A percentile compares a stretch with the other conserved stretches of the same genome.
Conservation (phyloP, 2,113 vertebrate species). For the Syrmaticus mikado region DNA sequence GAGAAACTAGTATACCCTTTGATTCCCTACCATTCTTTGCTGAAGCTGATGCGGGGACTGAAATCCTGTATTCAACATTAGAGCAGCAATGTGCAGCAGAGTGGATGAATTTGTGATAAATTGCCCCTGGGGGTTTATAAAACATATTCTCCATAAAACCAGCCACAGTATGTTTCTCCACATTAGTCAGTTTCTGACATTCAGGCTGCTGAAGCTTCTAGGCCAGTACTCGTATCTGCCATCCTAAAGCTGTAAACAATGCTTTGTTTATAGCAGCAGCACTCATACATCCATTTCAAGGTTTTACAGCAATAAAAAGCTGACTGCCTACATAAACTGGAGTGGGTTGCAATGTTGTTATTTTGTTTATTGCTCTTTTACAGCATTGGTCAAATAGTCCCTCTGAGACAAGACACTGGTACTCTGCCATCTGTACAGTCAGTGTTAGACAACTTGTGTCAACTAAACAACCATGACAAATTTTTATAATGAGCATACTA, state of each 20-base stretch:
- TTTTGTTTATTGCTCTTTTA: constrained; percentile 93
- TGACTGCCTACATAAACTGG: constrained; percentile 88
- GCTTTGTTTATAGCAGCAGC: constrained; percentile 80
- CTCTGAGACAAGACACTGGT: constrained; percentile 80
- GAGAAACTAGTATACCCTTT: constrained; percentile 15
- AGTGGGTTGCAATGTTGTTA: constrained; percentile 84
- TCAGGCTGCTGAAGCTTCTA: constrained; percentile 76
- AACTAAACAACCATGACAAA: constrained; percentile 74
- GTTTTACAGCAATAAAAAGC: constrained; percentile 87
- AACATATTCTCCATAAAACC: constrained; percentile 80
- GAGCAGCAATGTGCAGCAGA: constrained; percentile 80
- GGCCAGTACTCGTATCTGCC: constrained; percentile 74
- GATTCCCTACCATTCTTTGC: background rate
- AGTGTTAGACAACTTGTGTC: constrained; percentile 79
- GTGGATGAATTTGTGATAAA: constrained; percentile 91
- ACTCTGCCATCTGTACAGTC: constrained; percentile 79
- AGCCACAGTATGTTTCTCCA: constrained; percentile 78
- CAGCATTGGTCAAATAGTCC: constrained; percentile 88
- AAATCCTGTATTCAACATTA: constrained; percentile 78
- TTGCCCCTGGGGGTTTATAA: constrained; percentile 86
- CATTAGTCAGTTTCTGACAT: constrained; percentile 78
- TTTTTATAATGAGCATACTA: constrained; percentile 79
- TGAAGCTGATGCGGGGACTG: constrained; percentile 50
- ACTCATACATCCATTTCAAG: constrained; percentile 86
- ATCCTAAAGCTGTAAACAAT: constrained; percentile 82